Evolutionary conservation across 2,113 vertebrate species (phyloP), one percentile per base, ranked within the genome.

Genomic region (Oncorhynchus mykiss): DNA sequence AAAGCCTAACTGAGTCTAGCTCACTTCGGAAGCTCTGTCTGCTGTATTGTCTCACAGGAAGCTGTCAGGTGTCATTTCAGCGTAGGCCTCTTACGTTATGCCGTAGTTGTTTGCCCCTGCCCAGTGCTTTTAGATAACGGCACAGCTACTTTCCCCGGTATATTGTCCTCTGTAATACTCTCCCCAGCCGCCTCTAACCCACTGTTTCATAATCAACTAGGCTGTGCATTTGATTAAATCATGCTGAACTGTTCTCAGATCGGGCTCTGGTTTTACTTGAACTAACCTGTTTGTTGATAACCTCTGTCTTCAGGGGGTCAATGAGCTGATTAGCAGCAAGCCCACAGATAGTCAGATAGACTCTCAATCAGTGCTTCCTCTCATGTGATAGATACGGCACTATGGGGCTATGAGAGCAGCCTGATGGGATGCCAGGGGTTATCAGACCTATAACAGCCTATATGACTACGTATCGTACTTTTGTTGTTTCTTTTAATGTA

Each of bases 251-350:
- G 29, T 0, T 31, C 66, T 67, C 24, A 29, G 66, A 67, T 67
- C 29, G 34, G 0, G 5, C 25, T 34, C 5, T 24, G 24, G 27
- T 27, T 27, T 67, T 13, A 67, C 65, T 5, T 13, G 22, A 65
- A 20, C 62, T 34, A 67, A 67, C 27, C 12, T 27, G 24, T 67
- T 67, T 67, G 65, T 27, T 67, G 65, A 67, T 67, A 67, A 67
- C 65, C 65, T 67, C 27, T 65, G 24, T 66, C 64, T 67, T 34
- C 65, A 67, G 25, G 16, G 24, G 29, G 65, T 67, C 65, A 67
- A 67, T 67, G 24, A 67, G 27, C 24, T 27, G 65, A 67, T 67
- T 34, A 67, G 65, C 13, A 13, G 2, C 6, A 22, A n/a, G 2
- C 59, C 59, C 22, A 62, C 22, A 67, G 27, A 67, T 16, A 9